Evolutionary conservation across 2,888 invertebrate species (phyloP), one percentile per base, ranked within the genome.

Genomic region (Meiosimyza decipiens): DNA sequence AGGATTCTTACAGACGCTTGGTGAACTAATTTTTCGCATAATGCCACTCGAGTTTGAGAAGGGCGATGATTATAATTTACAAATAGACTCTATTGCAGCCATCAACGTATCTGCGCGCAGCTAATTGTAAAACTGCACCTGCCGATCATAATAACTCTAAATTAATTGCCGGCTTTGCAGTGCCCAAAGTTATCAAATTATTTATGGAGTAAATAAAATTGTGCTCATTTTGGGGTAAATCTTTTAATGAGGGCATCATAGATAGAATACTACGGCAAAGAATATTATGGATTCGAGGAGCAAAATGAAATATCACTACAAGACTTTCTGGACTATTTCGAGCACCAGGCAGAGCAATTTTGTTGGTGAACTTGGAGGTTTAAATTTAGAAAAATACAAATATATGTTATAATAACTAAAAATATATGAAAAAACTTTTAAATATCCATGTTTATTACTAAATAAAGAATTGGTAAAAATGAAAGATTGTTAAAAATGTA

Each of bases 11-110:
- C 92, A 95, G 0, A 87, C 91, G 65, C 86, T 90, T 33, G 88
- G 88, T 62, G 89, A 88, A 66, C 88, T 95, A 57, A 76, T 77
- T 51, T 81, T 85, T 4, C 89, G 88, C 74, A 91, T 98, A 76
- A 91, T 91, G 2, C 97, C 98, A 0, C 90, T 98, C 22, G 98
- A 99, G 75, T 99, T 99, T 87, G 99, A 99, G 87, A 99, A 99
- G 86, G 99, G 99, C 84, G 99, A 99, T 87, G 99, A 99, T 85
- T 89, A 91, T 71, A 99, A 99, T 87, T 93, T 97, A 88, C 99
- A 99, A 88, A 98, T 99, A 93, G 99, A 99, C 89, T 99, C 98
- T 86, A 98, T 99, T 80, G 98, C 98, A 0, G 98, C 99, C 1
- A n/a, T 93, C 97, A 0, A 98, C 98, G 1, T 99, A 99, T 88